These are phyloP conservation scores for Meriones psammophilus DNA, from an alignment of 2,797 vertebrate genomes.

Conservation along the genomic window DNA sequence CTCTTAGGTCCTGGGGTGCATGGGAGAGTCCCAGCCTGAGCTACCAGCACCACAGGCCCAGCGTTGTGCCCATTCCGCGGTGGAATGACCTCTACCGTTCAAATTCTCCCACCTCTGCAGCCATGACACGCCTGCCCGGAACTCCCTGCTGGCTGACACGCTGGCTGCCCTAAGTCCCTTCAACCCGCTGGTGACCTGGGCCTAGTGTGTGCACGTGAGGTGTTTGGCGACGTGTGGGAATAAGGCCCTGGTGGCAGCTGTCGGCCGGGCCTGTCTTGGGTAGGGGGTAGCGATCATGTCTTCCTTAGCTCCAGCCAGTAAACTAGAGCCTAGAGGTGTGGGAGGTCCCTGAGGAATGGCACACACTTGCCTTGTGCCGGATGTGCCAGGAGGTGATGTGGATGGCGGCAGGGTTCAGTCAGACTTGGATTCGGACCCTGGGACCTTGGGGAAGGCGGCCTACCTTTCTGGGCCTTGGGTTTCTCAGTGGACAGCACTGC, in stretches of 20 bases:
- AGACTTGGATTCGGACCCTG: not conserved
- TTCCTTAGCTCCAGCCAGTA: too few species aligned
- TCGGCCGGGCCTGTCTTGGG: not conserved
- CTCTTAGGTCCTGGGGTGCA: not conserved
- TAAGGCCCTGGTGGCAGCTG: not conserved
- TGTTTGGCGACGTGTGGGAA: not conserved
- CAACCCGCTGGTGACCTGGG: not conserved
- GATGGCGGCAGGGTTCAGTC: not conserved
- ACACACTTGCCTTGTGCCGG: not conserved
- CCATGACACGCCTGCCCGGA: not conserved
- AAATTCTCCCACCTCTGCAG: not conserved
- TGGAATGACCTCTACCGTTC: not conserved
- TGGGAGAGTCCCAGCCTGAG: constrained; percentile 60
- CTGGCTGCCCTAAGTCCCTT: not conserved
- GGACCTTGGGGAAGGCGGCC: not conserved
- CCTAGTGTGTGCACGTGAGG: not conserved
- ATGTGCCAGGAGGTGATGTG: not conserved
- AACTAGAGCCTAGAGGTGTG: not conserved
- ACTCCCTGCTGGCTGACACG: not conserved
- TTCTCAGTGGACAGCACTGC: not conserved
- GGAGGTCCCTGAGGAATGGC: not conserved
- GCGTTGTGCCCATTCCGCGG: not conserved
- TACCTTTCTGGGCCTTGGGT: not conserved
- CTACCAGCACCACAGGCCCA: not conserved
- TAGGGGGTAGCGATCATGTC: not conserved